Base-by-base conservation (phyloP, 2,113 vertebrate genomes). In the Aptenodytes forsteri region DNA sequence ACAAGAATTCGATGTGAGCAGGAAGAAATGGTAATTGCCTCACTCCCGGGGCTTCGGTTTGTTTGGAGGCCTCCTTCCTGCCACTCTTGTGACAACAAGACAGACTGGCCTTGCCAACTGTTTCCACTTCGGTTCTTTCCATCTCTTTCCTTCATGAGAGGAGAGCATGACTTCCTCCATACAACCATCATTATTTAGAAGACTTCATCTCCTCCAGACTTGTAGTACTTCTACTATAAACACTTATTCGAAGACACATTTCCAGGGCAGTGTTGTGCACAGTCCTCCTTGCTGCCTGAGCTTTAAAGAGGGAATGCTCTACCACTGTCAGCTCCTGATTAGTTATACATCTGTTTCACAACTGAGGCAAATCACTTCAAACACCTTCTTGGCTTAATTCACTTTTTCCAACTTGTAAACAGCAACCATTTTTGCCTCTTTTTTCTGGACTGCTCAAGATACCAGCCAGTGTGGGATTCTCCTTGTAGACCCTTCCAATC, bases 21-120 rank as follows among this genome's bases (percentile, higher is more conserved):
- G 94, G 87, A 95, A 95, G 95, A 91, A 96, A 93, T 0, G 4
- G 79, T 76, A 75, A 93, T 76, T 87, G 85, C 79, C 75, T 90
- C 79, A 83, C 46, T 94, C 50, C 67, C 4, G 10, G 67, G 67
- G 82, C 93, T 90, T 84, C 1, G 16, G 49, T 90, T 91, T 90
- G 40, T 85, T 83, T 83, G 84, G 62, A 96, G 67, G 50, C 40
- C 73, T 96, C 72, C 87, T 96, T 94, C 94, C 87, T 95, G 89
- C 55, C 29, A 50, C 66, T 50, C 70, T 89, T 80, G 87, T 70
- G 75, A 85, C 87, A 95, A 86, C 21, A 89, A 52, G 70, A 72
- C 69, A 71, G 34, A 65, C 12, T 46, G 66, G 70, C 44, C 50
- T 66, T 73, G 91, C 56, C 87, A 91, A 64, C 50, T 88, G 34